Base-by-base conservation (phyloP, 2,797 vertebrate genomes). In the Smutsia gigantea region DNA sequence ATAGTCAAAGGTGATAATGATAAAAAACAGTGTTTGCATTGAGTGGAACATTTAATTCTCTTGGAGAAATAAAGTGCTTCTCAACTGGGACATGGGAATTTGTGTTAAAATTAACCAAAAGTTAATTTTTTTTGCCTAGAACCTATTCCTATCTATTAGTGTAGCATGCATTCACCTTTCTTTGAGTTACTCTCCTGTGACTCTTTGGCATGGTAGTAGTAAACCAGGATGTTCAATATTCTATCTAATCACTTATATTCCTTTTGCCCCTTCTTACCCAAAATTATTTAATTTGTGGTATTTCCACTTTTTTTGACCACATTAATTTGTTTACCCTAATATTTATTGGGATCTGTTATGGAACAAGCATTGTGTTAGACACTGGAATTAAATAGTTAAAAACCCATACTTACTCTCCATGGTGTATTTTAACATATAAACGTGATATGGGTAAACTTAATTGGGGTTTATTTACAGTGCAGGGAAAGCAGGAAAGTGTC, bases 91-190 rank as follows among this genome's bases (percentile, higher is more conserved):
- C 34, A n/a, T 89, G 39, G n/a, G 31, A 78, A 42, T 79, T 82
- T 88, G 49, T 68, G 2, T 68, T 95, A 82, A 89, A 89, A 94
- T 91, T 88, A 63, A 92, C 27, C 5, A 95, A 31, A 93, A 77
- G 31, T 83, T 39, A 75, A 37, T 87, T 94, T 93, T 17, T 81
- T 96, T 83, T 87, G 12, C 31, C 81, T 74, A 86, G 42, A 72
- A 55, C 46, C 55, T 3, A 23, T 68, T 31, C 23, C 51, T 39
- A 92, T 92, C 68, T 92, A 46, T 10, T 79, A 21, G 27, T 63
- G 13, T 31, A 83, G 25, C 49, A 75, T 69, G 17, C 77, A 75
- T 90, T 96, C 92, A 39, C 46, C 46, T 63, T 94, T 86, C 55
- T 91, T 89, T 92, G 59, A 82, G 74, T 95, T 93, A 69, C 46